phyloP scores from a whole-genome alignment of 2,888 invertebrate species.

The Ferdinandea cuprea region DNA sequence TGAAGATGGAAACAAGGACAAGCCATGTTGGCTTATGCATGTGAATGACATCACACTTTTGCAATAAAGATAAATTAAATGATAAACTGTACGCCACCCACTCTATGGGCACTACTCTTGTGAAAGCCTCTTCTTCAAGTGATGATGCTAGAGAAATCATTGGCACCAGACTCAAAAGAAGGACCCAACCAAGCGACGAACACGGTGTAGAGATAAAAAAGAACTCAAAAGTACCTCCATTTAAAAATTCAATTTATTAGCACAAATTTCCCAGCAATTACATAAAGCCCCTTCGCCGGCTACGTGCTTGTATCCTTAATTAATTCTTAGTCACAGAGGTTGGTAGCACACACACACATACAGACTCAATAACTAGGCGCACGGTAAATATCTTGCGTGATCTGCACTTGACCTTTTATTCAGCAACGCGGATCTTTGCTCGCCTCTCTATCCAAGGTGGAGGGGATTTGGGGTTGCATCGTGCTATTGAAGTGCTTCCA shows the following conservation, averaged over 20 bases:
- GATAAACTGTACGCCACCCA: conserved; percentile 20
- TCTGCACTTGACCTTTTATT: conserved; percentile 68
- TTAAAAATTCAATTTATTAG: conserved; percentile 60
- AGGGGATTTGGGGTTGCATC: conserved; percentile 22
- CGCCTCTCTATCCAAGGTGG: background rate
- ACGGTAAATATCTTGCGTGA: conserved; percentile 59
- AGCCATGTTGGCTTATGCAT: background rate
- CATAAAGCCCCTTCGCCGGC: conserved; percentile 37
- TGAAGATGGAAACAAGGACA: conserved; percentile 5
- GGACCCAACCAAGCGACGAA: conserved; percentile 9
- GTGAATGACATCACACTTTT: conserved; percentile 5
- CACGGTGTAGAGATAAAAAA: background rate
- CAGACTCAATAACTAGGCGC: background rate
- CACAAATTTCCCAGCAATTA: conserved; percentile 61
- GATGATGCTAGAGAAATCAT: conserved; percentile 29
- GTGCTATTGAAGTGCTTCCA: conserved; percentile 37
- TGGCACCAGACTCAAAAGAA: conserved; percentile 30
- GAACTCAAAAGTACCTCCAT: conserved; percentile 4
- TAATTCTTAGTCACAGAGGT: conserved; percentile 43
- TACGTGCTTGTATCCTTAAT: conserved; percentile 64
- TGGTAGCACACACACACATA: conserved; percentile 1
- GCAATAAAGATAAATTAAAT: conserved; percentile 52
- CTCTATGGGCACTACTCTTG: background rate
- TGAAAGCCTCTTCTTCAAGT: conserved; percentile 16
- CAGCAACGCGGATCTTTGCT: conserved; percentile 11